Percentiles rank a stretch among this genome's conserved stretches.
phyloP scores from a whole-genome alignment of 2,113 vertebrate genomes.

The Elaphurus davidianus region DNA sequence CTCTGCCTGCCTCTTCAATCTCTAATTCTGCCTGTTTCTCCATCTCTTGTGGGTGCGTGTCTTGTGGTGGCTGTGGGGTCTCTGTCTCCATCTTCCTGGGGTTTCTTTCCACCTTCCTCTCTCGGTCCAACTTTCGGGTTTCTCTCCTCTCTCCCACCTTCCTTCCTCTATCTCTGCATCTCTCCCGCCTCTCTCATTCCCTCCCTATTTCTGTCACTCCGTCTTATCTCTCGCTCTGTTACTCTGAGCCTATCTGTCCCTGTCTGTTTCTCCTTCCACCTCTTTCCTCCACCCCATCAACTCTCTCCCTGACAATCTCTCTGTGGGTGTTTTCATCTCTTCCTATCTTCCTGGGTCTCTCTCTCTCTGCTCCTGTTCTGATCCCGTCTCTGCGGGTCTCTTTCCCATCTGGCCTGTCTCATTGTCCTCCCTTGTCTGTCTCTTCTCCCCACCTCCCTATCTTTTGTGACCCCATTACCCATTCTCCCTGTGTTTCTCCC shows the following conservation, averaged over 20 bases:
- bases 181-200: neutral
- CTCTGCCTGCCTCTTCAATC: slow-evolving; percentile 9
- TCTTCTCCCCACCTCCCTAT: neutral
- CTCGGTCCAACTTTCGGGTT: slow-evolving; percentile 21
- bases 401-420: neutral
- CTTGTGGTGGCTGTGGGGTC: slow-evolving; percentile 50
- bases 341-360: neutral
- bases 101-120: neutral
- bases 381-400: neutral
- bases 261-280: slow-evolving; percentile 2
- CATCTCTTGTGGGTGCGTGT: neutral
- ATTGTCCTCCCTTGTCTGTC: neutral
- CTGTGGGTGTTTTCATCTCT: neutral
- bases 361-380: neutral
- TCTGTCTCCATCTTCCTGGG: neutral
- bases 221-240: neutral
- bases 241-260: slow-evolving; percentile 37
- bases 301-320: neutral
- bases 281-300: neutral
- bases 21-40: slow-evolving; percentile 37
- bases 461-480: neutral
- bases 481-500: neutral
- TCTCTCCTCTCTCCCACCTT: neutral
- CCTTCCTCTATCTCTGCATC: neutral
- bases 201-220: neutral